Percentiles rank a stretch among this genome's conserved stretches.
These are phyloP conservation scores for Drosophila pachea DNA, from an alignment of 1,140 invertebrate species.

Conservation along the genomic window DNA sequence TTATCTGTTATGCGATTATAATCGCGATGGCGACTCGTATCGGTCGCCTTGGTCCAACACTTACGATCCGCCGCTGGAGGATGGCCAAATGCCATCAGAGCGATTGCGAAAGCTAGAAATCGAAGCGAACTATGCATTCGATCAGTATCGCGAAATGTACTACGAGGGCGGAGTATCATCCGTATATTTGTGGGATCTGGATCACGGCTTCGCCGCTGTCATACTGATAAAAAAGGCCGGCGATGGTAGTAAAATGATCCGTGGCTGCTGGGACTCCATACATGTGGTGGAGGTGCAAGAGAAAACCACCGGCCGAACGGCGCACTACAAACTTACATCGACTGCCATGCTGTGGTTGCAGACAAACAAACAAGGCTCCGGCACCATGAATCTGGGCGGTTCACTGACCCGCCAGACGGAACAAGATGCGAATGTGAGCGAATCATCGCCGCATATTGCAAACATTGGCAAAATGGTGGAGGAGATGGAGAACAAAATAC, in stretches of 20 bases:
- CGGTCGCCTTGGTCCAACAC: constrained; percentile 99
- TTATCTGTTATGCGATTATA: constrained; percentile 99
- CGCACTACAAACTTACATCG: constrained; percentile 99
- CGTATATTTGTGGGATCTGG: constrained; percentile 99
- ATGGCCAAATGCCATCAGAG: constrained; percentile 99
- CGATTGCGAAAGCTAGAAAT: constrained; percentile 96
- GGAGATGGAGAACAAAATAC: constrained; percentile 99
- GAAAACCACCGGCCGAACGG: constrained; percentile 94
- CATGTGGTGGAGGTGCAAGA: constrained; percentile 99
- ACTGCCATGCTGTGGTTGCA: constrained; percentile 99
- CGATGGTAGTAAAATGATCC: constrained; percentile 97
- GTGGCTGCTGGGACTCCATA: constrained; percentile 99
- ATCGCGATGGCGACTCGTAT: constrained; percentile 99
- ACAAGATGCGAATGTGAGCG: constrained; percentile 92
- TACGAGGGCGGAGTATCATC: constrained; percentile 99
- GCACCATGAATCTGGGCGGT: constrained; percentile 99
- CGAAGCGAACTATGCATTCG: constrained; percentile 98
- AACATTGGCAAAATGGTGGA: constrained; percentile 98
- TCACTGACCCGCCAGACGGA: constrained; percentile 98
- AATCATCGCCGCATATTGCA: constrained; percentile 96
- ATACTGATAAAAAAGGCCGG: constrained; percentile 99
- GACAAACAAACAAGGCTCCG: constrained; percentile 97
- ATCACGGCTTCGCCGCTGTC: constrained; percentile 99
- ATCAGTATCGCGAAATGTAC: constrained; percentile 99
- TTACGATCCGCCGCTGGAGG: constrained; percentile 98